Conservation (phyloP, 92 coral and sea anemone species). For the Parazoanthus darwini region DNA sequence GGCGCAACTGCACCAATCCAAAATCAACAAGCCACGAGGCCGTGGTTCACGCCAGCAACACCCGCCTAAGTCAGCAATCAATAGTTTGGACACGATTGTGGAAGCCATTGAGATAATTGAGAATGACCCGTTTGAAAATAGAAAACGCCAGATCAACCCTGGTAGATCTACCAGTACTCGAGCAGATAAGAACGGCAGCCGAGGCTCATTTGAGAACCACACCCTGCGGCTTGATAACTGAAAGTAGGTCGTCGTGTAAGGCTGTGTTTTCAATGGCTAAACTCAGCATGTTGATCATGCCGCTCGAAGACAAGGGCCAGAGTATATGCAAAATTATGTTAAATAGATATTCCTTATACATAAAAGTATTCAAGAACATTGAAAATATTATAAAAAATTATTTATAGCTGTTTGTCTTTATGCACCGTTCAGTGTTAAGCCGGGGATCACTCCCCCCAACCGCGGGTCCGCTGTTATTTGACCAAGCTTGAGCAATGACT, state of each 20-base stretch:
- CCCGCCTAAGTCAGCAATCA: not conserved
- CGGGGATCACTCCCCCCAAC: no score
- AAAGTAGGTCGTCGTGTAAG: not conserved
- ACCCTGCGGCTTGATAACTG: not conserved
- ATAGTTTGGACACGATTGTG: conserved; percentile 64
- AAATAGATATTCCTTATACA: not conserved
- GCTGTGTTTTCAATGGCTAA: not conserved
- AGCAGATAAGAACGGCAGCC: not conserved
- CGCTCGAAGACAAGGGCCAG: not conserved
- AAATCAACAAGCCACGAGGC: not conserved
- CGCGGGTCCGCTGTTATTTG: no score
- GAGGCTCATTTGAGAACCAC: not conserved
- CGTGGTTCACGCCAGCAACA: not conserved
- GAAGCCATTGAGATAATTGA: conserved; percentile 74
- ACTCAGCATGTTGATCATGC: not conserved
- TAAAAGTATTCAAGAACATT: not conserved
- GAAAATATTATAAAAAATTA: not conserved
- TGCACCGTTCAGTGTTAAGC: no score
- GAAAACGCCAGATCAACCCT: not conserved
- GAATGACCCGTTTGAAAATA: conserved; percentile 29
- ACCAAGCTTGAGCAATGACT: no score
- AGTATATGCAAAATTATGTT: not conserved
- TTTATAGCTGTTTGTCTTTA: not conserved
- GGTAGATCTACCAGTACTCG: not conserved
- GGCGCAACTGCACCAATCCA: not conserved